Base-by-base conservation (phyloP, 2,113 vertebrate species). In the Atherinomorus stipes region DNA sequence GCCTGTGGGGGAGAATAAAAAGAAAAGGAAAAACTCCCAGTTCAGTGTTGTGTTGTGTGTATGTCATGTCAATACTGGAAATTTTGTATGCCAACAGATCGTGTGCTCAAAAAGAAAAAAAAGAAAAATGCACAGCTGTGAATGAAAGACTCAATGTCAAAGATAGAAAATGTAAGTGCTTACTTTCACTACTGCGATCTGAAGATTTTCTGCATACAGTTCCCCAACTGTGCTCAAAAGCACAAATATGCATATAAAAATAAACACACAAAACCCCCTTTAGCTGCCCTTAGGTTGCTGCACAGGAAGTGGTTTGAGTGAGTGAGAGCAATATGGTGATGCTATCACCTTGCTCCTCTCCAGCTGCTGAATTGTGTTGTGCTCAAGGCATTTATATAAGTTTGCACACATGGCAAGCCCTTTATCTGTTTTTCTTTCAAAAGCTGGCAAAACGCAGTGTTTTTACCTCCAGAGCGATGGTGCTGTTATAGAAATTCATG, bases 271-370 rank as follows among this genome's bases (percentile, higher is more conserved):
- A n/a, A 71, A 11, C 57, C 74, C 71, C 64, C 37, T 31, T 63
- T 50, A 64, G 81, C 83, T 78, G 76, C 81, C 86, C 76, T 59
- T 12, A 53, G 80, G 83, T 61, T 76, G 84, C 76, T 64, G 54
- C 70, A 74, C 82, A 90, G 92, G 90, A 93, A 91, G 86, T 84
- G 85, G 88, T 90, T 84, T 78, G 71, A 78, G 71, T 60, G 44
- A 78, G 69, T 71, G 75, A 85, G 79, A 72, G 64, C 72, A 68
- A 60, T 77, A 64, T 22, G 59, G 74, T 82, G 81, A 78, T 50
- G 61, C 65, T 64, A 82, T 71, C 9, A 3, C 71, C 42, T 83
- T 6, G 49, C 25, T 83, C 64, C 31, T 75, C 34, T 56, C 34
- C 63, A 10, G 57, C 58, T 73, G 73, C 67, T 64, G 72, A 76